Evolutionary conservation across 2,113 vertebrate species (phyloP), one percentile per base, ranked within the genome.

Genomic region (Pristiophorus japonicus): DNA sequence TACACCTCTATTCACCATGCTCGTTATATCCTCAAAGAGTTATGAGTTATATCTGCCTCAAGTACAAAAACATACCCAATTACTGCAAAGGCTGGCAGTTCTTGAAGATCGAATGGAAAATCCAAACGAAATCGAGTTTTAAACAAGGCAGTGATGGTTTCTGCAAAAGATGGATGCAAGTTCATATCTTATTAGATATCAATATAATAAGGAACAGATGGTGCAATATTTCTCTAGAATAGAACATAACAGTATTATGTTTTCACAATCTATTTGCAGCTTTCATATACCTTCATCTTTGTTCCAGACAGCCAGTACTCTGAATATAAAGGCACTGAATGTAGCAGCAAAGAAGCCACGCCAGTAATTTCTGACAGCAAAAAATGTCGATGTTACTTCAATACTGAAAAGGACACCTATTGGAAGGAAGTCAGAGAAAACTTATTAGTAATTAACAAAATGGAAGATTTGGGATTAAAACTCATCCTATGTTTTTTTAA

Each of bases 281-380:
- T 38, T 63, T 63, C 14, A 92, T 38, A 42, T 96, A 99, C 99
- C 99, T 98, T 99, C 99, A 0, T 99, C 99, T 96, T 98, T 98
- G 97, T 99, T 99, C 99, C 98, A 99, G 94, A 99, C 99, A 0
- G 99, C 98, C 3, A 99, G 97, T 1, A 99, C 98, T 65, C 99
- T 98, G 97, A 99, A 99, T 97, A 99, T 99, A 97, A 99, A 99
- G 96, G 99, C 99, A 62, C 99, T 99, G 97, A 99, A 99, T 62
- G 99, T 99, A 95, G 99, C 99, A 0, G 99, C 98, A 0, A 99
- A 99, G 97, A 99, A 99, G n/a, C 99, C 99, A 0, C 99, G 98
- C 99, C 99, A 99, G 95, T 99, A 99, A 97, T 99, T 99, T 95
- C 99, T 98, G 96, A 99, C 99, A 0, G 99, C 99, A 0, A 99